Percentiles rank a stretch among this genome's conserved stretches.
phyloP scores from a whole-genome alignment of 2,888 invertebrate genomes.

The Meiosimyza platycephala region DNA sequence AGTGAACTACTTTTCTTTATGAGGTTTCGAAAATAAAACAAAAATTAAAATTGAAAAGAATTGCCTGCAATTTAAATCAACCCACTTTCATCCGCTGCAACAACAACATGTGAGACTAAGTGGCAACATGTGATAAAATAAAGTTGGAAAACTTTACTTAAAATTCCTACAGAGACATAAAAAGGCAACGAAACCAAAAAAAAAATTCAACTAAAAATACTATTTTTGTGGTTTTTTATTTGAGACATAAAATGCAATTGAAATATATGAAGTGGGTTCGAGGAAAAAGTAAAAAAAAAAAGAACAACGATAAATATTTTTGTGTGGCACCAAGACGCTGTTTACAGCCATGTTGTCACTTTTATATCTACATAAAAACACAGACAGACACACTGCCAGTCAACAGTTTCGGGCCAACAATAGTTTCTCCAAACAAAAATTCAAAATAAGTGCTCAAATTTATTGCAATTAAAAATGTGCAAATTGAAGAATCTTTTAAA shows the following conservation, averaged over 20 bases:
- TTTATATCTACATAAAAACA: too few relatives aligned
- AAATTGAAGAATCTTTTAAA: too few relatives aligned
- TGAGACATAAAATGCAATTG: neutral
- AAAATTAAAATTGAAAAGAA: constrained; percentile 9
- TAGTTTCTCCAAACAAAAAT: too few relatives aligned
- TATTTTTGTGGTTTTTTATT: neutral
- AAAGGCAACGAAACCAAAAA: constrained; percentile 3
- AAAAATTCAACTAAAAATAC: constrained; percentile 10
- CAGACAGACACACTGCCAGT: too few relatives aligned
- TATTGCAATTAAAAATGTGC: too few relatives aligned
- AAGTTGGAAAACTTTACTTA: neutral
- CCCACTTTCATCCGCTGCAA: constrained; percentile 38
- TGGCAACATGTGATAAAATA: neutral
- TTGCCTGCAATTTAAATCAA: constrained; percentile 32
- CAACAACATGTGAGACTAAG: neutral
- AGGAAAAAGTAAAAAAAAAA: neutral
- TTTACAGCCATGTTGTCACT: too few relatives aligned
- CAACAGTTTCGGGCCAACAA: too few relatives aligned
- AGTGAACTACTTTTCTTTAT: constrained; percentile 27
- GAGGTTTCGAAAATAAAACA: neutral
- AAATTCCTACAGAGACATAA: constrained; percentile 25
- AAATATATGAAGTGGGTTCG: constrained; percentile 9
- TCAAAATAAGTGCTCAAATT: too few relatives aligned
- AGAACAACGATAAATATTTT: neutral
- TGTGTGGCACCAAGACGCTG: neutral